Base-by-base conservation (phyloP, 2,888 invertebrate species). In the Perdita meconis region DNA sequence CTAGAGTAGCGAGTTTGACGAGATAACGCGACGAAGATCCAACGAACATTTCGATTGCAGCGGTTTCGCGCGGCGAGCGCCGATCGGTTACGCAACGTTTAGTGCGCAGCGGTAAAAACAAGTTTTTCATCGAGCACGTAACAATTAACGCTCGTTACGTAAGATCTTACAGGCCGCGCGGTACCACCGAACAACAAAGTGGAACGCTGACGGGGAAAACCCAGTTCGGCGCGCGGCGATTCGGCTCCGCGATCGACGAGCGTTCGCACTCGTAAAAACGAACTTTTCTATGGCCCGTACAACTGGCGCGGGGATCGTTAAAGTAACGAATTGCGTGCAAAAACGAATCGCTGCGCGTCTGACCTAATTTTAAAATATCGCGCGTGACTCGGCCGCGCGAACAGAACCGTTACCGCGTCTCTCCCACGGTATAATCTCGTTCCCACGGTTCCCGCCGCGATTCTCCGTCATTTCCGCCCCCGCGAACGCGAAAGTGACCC, bases 101-200 rank as follows among this genome's bases (percentile, higher is more conserved):
- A 16, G 34, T 10, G 16, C 13, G 16, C 12, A 6, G 1, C 6
- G 19, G 13, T 26, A 36, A 10, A 38, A 64, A 6, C 3, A 19
- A 53, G 5, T 0, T 26, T 44, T 36, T 36, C 26, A 12, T 2
- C 0, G 13, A 38, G 24, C 36, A 36, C 6, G 36, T 36, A 34
- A 16, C 36, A 63, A 51, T 63, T 51, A 63, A 50, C 36, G 63
- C 6, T 13, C 55, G 55, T 55, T 55, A 55, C 19, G 55, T 36
- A 55, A 55, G 19, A 19, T 55, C 55, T 55, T 36, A 30, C 53
- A 8, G 53, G 5, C 6, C 22, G 26, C 26, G 34, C 34, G 30
- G 30, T 30, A 30, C n/a, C 26, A 53, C 34, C 26, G 51, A 26
- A 26, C 53, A 16, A 55, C 53, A 34, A 34, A 34, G 12, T 34